Evolutionary conservation across 2,888 invertebrate species (phyloP), one percentile per base, ranked within the genome.

Genomic region (Rhingia rostrata): DNA sequence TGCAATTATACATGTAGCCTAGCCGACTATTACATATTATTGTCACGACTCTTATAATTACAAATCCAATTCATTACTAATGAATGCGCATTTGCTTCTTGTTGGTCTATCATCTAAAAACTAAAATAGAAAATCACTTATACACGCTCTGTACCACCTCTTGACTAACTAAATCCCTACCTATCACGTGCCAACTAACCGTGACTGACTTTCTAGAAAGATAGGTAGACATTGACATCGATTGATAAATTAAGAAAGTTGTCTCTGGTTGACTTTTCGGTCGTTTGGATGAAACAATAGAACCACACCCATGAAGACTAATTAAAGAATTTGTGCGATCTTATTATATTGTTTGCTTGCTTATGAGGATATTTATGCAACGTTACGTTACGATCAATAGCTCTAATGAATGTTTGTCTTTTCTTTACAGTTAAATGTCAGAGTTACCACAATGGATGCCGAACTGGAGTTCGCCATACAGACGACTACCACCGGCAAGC

Each of bases 391-490:
- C 22, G 22, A 22, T 22, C 22, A 22, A 22, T 2, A 22, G 22
- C 2, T 22, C 22, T 22, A 22, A 22, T 22, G 22, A 22, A 2
- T 22, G 22, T 56, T 74, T n/a, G 47, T 87, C 82, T 87, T 88
- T 87, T 88, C 73, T 86, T 92, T 93, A 2, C 92, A 97, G 97
- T 97, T 99, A 95, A 99, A 99, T 95, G 99, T 99, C 92, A 97
- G 99, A 93, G 99, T 99, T 94, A 99, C 98, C 92, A 99, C 99
- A 92, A 99, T 99, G 99, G 99, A 99, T 94, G 99, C 99, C 93
- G 99, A 99, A 94, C 94, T 99, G 95, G 99, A 99, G 95, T 99
- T 99, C 94, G 98, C 99, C 93, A 99, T 99, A 95, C 99, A 99
- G 95, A 97, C 97, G 92, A 98, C 97, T 91, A 99, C 99, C 89